Base-by-base conservation (phyloP, 2,888 invertebrate species). In the Globia sparganii region DNA sequence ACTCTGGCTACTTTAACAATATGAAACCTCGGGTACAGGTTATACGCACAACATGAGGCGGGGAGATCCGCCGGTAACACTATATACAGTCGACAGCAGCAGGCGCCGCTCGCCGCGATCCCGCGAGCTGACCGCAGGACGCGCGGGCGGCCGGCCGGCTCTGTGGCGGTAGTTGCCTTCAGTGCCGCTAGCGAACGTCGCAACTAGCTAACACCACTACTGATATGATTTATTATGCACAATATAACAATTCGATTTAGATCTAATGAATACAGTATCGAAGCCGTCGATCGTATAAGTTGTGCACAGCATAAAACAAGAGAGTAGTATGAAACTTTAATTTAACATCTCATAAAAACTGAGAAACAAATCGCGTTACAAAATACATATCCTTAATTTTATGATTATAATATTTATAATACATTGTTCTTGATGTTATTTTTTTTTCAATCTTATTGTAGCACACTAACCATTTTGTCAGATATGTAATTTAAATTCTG, bases 391-490 rank as follows among this genome's bases (percentile, higher is more conserved):
- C 90, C 96, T 95, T 96, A 96, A 93, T 95, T 93, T 95, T 95
- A 94, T 95, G 96, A 96, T 96, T 96, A 96, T 92, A 92, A 95
- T 94, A 95, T 95, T 94, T 95, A 96, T 95, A 94, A 94, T 96
- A 96, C 95, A 96, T 94, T 95, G 96, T 95, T 95, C 93, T 95
- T 96, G 95, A 94, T 95, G 95, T 93, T 95, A 94, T 92, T 92
- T 92, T 92, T 78, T 92, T 93, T 93, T 93, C 94, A 94, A 94
- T 94, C 96, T 96, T 96, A 96, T 94, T 94, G 96, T 96, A 96
- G 95, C 95, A 96, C 96, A 96, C 96, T 96, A 96, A 96, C 96
- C 96, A 96, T 96, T 95, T 96, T 96, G 95, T 96, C 95, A 96
- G 96, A 96, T 96, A 96, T 96, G 96, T 96, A 91, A 95, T 96